Evolutionary conservation across 2,797 vertebrate genomes (phyloP), one percentile per base, ranked within the genome.

Genomic region (Fundulus diaphanus): DNA sequence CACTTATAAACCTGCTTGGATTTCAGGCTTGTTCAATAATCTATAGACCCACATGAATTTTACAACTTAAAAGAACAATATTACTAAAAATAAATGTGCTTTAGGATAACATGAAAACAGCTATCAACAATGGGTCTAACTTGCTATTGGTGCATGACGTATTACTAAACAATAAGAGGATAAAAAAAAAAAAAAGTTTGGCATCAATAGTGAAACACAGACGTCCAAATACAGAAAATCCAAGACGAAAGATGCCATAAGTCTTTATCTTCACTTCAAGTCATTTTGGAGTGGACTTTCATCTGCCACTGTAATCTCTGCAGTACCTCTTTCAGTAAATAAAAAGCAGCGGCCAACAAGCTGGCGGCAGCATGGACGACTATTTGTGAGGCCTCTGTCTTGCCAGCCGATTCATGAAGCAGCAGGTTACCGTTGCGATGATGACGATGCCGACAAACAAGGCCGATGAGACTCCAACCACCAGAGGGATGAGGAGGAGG

Each of bases 371-470:
- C 3, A 24, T 2, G 0, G n/a, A 29, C 20, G 0, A 31, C 82
- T 95, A 96, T 77, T 95, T 96, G 40, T 15, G 90, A 42, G 84
- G 78, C 0, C 94, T 93, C 80, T 94, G 94, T 70, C 82, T 92
- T 0, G 93, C 90, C 70, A 98, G 92, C 35, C 93, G 92, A 46
- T 90, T 97, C 96, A 98, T 96, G 89, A 97, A 98, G 92, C 96
- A 98, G 80, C 97, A 98, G 66, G 97, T 97, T 49, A 98, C 96
- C 0, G 96, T 81, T 1, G 95, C 90, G 0, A 98, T 95, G 85
- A 98, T 92, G 46, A 94, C 76, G 72, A 96, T 90, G 0, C 96
- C 96, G 2, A 96, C 95, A 42, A 97, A 95, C n/a, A 98, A 89
- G 59, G 97, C 96, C 0, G 95, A 95, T 40, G 94, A 96, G n/a